Evolutionary conservation across 2,797 vertebrate genomes (phyloP), one percentile per base, ranked within the genome.

Genomic region (Sebastes aleutianus): DNA sequence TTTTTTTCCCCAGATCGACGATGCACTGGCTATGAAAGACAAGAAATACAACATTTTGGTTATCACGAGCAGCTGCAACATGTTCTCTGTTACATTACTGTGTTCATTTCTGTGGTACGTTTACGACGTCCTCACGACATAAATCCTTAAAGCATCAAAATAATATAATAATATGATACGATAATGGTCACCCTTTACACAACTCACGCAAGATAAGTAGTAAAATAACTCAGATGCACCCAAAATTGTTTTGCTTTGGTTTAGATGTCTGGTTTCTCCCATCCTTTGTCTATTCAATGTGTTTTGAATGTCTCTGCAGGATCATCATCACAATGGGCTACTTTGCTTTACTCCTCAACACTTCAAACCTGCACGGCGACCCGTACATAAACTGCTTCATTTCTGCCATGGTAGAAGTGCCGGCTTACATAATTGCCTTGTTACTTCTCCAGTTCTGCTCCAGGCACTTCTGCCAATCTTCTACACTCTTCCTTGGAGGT

Each of bases 361-460:
- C 97, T 0, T 97, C 97, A 3, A 98, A 98, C 89, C 87, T 98
- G 83, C 91, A 97, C 0, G 97, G 97, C 0, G 89, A 97, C 0
- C 93, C 96, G 57, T 97, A 96, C 4, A 0, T 98, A 58, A 98
- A 98, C 94, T 95, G 94, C 91, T 97, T 99, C 91, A 82, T 98
- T 2, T 96, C 96, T 0, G 97, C 95, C 0, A 61, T 95, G 75
- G 92, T 91, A 0, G 97, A 98, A 77, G 95, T 98, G 20, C 97
- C 97, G 1, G 97, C 97, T 1, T 97, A 97, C 7, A 0, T 95
- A 1, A 83, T 96, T 4, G 95, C 97, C 73, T 94, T 96, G 95
- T 22, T 97, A 26, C 90, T 98, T 84, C 96, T 98, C 0, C 90
- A 83, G 20, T 75, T 58, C 29, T 85, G 96, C 58, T 88, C 96